Base-by-base conservation (phyloP, 2,888 invertebrate species). In the Polyommatus icarus region DNA sequence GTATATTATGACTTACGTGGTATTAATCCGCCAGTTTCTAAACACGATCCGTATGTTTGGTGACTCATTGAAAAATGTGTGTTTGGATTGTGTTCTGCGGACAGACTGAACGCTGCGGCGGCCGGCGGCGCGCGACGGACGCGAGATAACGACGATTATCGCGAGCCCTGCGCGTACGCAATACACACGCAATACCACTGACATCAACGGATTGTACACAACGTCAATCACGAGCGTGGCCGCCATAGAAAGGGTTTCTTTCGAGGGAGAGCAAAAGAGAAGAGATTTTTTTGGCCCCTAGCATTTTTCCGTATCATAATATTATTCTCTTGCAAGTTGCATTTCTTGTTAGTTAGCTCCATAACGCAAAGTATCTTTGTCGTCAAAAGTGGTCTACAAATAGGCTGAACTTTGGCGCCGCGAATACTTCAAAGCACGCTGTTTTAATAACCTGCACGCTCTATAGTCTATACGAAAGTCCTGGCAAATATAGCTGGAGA, bases 61-160 rank as follows among this genome's bases (percentile, higher is more conserved):
- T 76, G 72, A 73, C 24, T 76, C 71, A 71, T 71, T 76, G 29
- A 50, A 50, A 29, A 73, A 20, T 54, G 75, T 75, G 85, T 89
- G 90, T 82, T 82, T 86, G 86, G 84, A 87, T 80, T 84, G 90
- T 85, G 87, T 83, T 87, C 88, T 87, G 87, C 87, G 87, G 85
- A 83, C 85, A 84, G 86, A 91, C 86, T 91, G 91, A 88, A 84
- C 82, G 85, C 84, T 78, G 82, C 85, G 85, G 82, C 80, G 82
- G 84, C 54, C 54, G 54, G 15, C 86, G 91, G 91, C 90, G 84
- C 84, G 85, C 86, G 85, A 85, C 90, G 88, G 90, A 90, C 91
- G 89, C 84, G 83, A 87, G 93, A 93, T 93, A 93, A 91, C 89
- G 84, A 80, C 87, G 89, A 92, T 91, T 92, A 77, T 77, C 77